These are phyloP conservation scores for Calliphora vomitoria DNA, from an alignment of 2,888 invertebrate genomes.

Conservation along the genomic window DNA sequence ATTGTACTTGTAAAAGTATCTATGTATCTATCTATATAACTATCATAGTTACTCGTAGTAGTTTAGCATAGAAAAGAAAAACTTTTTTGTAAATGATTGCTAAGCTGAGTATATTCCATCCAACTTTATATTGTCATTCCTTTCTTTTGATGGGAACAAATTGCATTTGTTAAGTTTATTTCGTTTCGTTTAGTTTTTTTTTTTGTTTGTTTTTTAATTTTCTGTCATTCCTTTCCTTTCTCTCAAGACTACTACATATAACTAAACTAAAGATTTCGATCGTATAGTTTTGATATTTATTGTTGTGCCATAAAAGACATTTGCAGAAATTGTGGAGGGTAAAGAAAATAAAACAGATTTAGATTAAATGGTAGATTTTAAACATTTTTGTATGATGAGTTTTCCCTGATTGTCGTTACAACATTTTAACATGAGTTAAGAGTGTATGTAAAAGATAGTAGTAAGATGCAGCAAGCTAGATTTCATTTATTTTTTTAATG, in stretches of 20 bases:
- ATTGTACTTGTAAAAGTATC: background rate
- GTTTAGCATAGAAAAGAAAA: constrained; percentile 36
- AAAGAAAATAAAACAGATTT: constrained; percentile 36
- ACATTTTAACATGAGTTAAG: constrained; percentile 6
- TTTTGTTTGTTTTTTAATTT: constrained; percentile 31
- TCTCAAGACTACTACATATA: constrained; percentile 4
- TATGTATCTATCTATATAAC: background rate
- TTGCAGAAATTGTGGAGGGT: constrained; percentile 7
- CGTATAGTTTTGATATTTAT: constrained; percentile 61
- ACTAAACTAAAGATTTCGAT: constrained; percentile 28
- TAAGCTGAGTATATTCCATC: constrained; percentile 31
- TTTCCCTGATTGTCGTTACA: constrained; percentile 32
- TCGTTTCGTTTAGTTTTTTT: constrained; percentile 15
- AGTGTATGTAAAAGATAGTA: background rate
- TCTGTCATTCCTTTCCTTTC: background rate
- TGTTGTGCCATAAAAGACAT: constrained; percentile 53
- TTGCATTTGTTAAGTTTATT: constrained; percentile 57
- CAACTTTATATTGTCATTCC: constrained; percentile 48
- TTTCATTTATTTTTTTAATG: constrained; percentile 16
- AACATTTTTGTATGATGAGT: constrained; percentile 52
- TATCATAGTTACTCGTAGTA: constrained; percentile 47
- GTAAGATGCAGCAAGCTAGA: background rate
- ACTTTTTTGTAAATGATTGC: constrained; percentile 55
- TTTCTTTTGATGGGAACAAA: constrained; percentile 70
- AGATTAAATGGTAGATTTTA: constrained; percentile 56